Base-by-base conservation (phyloP, 2,113 vertebrate genomes). In the Eudyptes chrysolophus region DNA sequence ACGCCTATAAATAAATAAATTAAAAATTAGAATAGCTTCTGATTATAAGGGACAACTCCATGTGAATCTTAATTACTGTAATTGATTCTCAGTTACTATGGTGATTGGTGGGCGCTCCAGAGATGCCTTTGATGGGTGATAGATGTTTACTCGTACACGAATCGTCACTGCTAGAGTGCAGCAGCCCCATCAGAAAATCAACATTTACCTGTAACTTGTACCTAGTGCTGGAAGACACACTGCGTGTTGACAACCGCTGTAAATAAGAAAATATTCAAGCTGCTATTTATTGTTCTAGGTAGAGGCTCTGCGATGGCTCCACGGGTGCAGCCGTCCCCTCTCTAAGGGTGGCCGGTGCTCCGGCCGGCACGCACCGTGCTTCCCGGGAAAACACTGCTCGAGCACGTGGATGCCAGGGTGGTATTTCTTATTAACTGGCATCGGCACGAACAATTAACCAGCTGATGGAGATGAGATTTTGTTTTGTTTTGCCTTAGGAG, bases 81-180 rank as follows among this genome's bases (percentile, higher is more conserved):
- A 96, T 92, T 96, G 94, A 82, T 71, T 75, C 90, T 68, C 82
- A 77, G 94, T 95, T 96, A 84, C 95, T 94, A 92, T 95, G 95
- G 94, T 71, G 95, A 96, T 90, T 27, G 89, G 92, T 77, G 95
- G 95, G 92, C 7, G 81, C 92, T 57, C 72, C 49, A 62, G 82
- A 79, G 89, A 79, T 86, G 78, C 77, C n/a, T 87, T 36, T 34
- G 94, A 84, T 82, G 88, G 94, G 90, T 77, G 82, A 82, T 65
- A 83, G 93, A 88, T 94, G 84, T 79, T 94, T 82, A 75, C 78
- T 88, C 11, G 61, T 9, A 38, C 10, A 1, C 2, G 20, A 4
- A 29, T 24, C 48, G 38, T 62, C 84, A 5, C 79, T 6, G 74
- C 9, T 8, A 12, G 64, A 57, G 58, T 1, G n/a, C 30, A 9